A percentile compares a stretch with the other conserved stretches of the same genome.
These are phyloP conservation scores for Rhagonycha fulva DNA, from an alignment of 2,888 invertebrate genomes.

Conservation along the genomic window DNA sequence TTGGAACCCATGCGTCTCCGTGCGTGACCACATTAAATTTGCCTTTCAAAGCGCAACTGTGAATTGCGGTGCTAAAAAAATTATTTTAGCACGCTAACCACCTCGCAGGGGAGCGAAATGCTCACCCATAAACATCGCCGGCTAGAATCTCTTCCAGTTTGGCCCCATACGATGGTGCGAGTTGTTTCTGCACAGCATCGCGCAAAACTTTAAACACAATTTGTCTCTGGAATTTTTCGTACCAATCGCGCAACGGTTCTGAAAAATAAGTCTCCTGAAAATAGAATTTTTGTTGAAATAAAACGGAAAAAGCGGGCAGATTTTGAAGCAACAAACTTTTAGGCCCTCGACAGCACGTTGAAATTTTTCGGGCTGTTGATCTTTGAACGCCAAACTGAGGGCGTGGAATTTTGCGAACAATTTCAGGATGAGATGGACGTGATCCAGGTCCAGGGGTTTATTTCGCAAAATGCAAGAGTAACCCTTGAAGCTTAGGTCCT, in stretches of 20 bases:
- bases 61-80: slow-evolving; percentile 45
- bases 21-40: slow-evolving; percentile 64
- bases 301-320: background rate
- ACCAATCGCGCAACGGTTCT: slow-evolving; percentile 62
- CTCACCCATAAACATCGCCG: slow-evolving; percentile 59
- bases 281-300: background rate
- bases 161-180: slow-evolving; percentile 63
- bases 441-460: slow-evolving; percentile 43
- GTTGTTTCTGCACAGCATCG: slow-evolving; percentile 68
- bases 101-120: background rate
- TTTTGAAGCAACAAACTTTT: slow-evolving; percentile 36
- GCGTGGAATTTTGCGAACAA: slow-evolving; percentile 56
- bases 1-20: slow-evolving; percentile 78
- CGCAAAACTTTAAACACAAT: slow-evolving; percentile 59
- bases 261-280: slow-evolving; percentile 63
- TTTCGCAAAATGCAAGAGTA: slow-evolving; percentile 47
- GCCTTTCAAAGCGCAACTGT: slow-evolving; percentile 28
- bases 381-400: slow-evolving; percentile 54
- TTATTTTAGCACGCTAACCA: slow-evolving; percentile 17
- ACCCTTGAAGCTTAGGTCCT: slow-evolving; percentile 51
- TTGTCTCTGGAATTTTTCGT: slow-evolving; percentile 57
- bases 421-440: slow-evolving; percentile 47
- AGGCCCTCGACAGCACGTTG: slow-evolving; percentile 35
- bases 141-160: slow-evolving; percentile 61
- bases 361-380: slow-evolving; percentile 52